Evolutionary conservation across 23 tunicate species (phyloP), one percentile per base, ranked within the genome.

Genomic region (Botrylloides violaceus): DNA sequence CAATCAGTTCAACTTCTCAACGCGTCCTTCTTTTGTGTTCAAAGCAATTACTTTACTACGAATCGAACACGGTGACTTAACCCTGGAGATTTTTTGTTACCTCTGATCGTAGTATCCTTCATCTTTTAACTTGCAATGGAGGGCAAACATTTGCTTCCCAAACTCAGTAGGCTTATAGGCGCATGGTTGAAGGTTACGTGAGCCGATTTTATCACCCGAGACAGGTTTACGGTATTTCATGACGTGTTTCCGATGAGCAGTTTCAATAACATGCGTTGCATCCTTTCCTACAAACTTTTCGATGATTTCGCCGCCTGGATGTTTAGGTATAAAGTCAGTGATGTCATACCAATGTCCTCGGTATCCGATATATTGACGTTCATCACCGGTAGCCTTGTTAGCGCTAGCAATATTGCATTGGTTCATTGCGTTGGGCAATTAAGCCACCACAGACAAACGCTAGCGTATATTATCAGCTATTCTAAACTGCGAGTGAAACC

Each of bases 291-390:
- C 72, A 66, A 81, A 88, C 53, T 71, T 71, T 37, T 82, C 81
- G 36, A 88, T 88, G 36, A 88, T 80, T 59, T 81, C 80, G 3
- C 96, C 96, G 5, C 96, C 96, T 2, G 96, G 96, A 38, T 88
- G 96, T 34, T 61, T 57, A 2, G 33, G 53, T 1, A 77, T 55
- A 36, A 88, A 88, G 39, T 77, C 56, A 7, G 88, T 71, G 25
- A 88, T 80, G 77, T 88, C 96, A 49, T 88, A 88, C 88, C 88
- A 88, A 49, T 60, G 64, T 12, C 96, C 96, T 2, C 88, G 76
- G 66, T 88, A 88, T 12, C 96, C 96, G 26, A 88, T 63, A 25
- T 68, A 68, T 43, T 68, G 36, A 25, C 74, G 74, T 38, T 68
- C 37, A 21, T 35, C 53, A 43, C 53, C 9, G n/a, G n/a, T n/a